Evolutionary conservation across 2,797 vertebrate species (phyloP).

Genomic region (Helarctos malayanus): DNA sequence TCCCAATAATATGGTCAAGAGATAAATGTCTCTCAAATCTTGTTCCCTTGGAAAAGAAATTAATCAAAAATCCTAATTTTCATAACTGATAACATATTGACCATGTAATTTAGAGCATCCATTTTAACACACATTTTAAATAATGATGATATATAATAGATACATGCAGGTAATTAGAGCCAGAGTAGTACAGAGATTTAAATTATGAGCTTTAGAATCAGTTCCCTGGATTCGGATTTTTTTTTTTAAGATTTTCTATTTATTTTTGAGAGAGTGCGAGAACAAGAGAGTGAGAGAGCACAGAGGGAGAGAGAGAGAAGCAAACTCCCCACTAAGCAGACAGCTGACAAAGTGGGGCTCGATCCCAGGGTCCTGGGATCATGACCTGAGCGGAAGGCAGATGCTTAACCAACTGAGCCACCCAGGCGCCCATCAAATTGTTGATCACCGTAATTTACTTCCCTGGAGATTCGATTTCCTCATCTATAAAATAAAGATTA

Average conservation of each 20-base stretch:
- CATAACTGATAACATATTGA: constrained; percentile 15
- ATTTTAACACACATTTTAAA: constrained; percentile 23
- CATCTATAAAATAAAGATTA: constrained; percentile 12
- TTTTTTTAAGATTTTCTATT: neutral
- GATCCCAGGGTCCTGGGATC: neutral
- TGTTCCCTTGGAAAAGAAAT: constrained; percentile 38
- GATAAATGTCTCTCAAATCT: neutral
- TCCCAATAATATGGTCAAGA: neutral
- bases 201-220: constrained; percentile 17
- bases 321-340: neutral
- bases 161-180: constrained; percentile 53
- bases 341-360: neutral
- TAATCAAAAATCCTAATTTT: constrained; percentile 52
- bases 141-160: neutral
- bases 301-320: neutral
- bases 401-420: neutral
- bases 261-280: neutral
- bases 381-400: neutral
- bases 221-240: constrained; percentile 13
- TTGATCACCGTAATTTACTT: constrained; percentile 26
- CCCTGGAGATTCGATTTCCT: constrained; percentile 31
- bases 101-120: constrained; percentile 5
- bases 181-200: constrained; percentile 47
- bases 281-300: neutral
- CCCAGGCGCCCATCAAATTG: neutral